Percentiles rank a stretch among this genome's conserved stretches.
phyloP scores from a whole-genome alignment of 2,888 invertebrate genomes.

The Brassicogethes aeneus region DNA sequence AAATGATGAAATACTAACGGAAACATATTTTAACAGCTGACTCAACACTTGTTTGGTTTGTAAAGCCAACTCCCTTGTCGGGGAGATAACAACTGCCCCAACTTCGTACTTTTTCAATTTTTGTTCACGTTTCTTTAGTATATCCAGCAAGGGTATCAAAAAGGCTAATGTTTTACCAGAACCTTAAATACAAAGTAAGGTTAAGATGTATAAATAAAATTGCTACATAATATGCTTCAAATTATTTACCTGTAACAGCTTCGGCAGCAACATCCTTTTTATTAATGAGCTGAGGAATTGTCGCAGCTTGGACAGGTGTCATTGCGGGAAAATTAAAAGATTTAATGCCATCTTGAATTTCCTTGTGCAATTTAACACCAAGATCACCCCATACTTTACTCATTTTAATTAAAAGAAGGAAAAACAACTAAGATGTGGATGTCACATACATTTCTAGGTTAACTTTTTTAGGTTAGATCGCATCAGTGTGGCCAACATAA shows the following conservation, averaged over 20 bases:
- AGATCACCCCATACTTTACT: slow-evolving; percentile 44
- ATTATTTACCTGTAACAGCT: slow-evolving; percentile 92
- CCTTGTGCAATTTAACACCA: slow-evolving; percentile 37
- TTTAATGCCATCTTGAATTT: slow-evolving; percentile 41
- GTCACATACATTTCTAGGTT: too few relatives aligned
- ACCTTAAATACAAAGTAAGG: too few relatives aligned
- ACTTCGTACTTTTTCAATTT: slow-evolving; percentile 66
- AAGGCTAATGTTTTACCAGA: slow-evolving; percentile 98
- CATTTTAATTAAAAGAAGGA: too few relatives aligned
- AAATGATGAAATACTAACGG: slow-evolving; percentile 30
- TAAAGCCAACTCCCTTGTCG: slow-evolving; percentile 88
- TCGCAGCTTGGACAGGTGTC: slow-evolving; percentile 69
- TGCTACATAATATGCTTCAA: slow-evolving; percentile 15
- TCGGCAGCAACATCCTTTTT: slow-evolving; percentile 97
- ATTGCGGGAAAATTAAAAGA: slow-evolving; percentile 47
- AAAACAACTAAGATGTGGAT: too few relatives aligned
- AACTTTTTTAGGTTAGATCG: too few relatives aligned
- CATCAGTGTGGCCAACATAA: too few relatives aligned
- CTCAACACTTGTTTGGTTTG: slow-evolving; percentile 70
- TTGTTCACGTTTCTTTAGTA: slow-evolving; percentile 56
- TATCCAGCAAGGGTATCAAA: slow-evolving; percentile 83
- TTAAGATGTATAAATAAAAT: too few relatives aligned
- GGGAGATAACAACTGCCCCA: slow-evolving; percentile 86
- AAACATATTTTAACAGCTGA: slow-evolving; percentile 42
- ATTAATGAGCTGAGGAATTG: slow-evolving; percentile 77